Base-by-base conservation (phyloP, 2,113 vertebrate species). In the Gallinago media region DNA sequence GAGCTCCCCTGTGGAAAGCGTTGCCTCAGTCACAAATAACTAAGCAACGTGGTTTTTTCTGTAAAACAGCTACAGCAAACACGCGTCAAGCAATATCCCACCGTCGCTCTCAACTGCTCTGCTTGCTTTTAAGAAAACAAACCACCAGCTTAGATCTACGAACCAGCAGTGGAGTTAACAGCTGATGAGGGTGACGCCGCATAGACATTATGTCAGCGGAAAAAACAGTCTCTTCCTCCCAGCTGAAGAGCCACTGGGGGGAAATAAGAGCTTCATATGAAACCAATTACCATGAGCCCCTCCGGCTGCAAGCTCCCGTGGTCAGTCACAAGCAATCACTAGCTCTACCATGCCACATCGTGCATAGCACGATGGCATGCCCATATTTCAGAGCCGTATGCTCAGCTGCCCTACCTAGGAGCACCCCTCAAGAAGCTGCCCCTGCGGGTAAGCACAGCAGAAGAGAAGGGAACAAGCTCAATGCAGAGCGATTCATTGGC, bases 311-410 rank as follows among this genome's bases (percentile, higher is more conserved):
- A 18, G 65, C 46, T 58, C 42, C 50, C 2, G 0, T 3, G 36
- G 6, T n/a, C 71, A 22, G 49, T 8, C 23, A 22, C n/a, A 10
- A 22, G 68, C 46, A 46, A 38, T 10, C 52, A 6, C 23, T 3
- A 8, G 23, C 40, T 54, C 46, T 34, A 7, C 40, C 17, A 3
- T 4, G 25, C 65, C 54, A 16, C 6, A 4, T 32, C 38, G 54
- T 0, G 4, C 8, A 65, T 42, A 22, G n/a, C 52, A 12, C 4
- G 7, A 56, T 5, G 23, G n/a, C 36, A n/a, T 38, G 38, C 15
- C 42, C 4, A 0, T 26, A n/a, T 36, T 63, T 70, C 46, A 27
- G 55, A 81, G 67, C n/a, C 1, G 0, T 10, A 4, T 2, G 0
- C 17, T 31, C 54, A 19, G 46, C n/a, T 54, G 38, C 29, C 20